phyloP scores from a whole-genome alignment of 2,888 invertebrate species.

The Tiliacea aurago region DNA sequence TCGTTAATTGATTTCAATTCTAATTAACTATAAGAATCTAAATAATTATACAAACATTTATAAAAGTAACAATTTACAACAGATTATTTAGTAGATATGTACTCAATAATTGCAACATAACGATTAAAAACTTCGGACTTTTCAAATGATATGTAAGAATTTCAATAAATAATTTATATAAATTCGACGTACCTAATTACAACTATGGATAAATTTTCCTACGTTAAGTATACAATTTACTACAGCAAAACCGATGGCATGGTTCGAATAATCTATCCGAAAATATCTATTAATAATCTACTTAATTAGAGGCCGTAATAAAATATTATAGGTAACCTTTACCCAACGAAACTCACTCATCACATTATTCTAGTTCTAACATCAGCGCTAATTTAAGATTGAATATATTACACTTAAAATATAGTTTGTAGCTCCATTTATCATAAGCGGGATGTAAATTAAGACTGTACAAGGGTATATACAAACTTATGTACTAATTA shows the following conservation, averaged over 20 bases:
- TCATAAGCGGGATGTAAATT: constrained; percentile 79
- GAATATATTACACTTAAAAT: constrained; percentile 70
- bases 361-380: constrained; percentile 57
- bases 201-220: constrained; percentile 53
- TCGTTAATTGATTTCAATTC: constrained; percentile 63
- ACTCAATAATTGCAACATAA: constrained; percentile 42
- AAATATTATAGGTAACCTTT: constrained; percentile 67
- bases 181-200: constrained; percentile 53
- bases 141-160: constrained; percentile 55
- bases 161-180: constrained; percentile 48
- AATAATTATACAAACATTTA: constrained; percentile 52
- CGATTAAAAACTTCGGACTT: constrained; percentile 20
- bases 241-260: constrained; percentile 68
- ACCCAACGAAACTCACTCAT: constrained; percentile 57
- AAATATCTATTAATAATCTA: constrained; percentile 83
- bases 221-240: constrained; percentile 55
- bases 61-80: constrained; percentile 42
- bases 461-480: constrained; percentile 85
- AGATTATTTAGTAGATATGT: constrained; percentile 49
- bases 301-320: constrained; percentile 77
- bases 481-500: constrained; percentile 74
- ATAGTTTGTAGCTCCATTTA: constrained; percentile 76
- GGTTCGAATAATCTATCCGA: constrained; percentile 84
- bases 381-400: constrained; percentile 53
- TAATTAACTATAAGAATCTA: constrained; percentile 56